phyloP scores from a whole-genome alignment of 2,797 vertebrate species.

The Leucoraja ocellata region DNA sequence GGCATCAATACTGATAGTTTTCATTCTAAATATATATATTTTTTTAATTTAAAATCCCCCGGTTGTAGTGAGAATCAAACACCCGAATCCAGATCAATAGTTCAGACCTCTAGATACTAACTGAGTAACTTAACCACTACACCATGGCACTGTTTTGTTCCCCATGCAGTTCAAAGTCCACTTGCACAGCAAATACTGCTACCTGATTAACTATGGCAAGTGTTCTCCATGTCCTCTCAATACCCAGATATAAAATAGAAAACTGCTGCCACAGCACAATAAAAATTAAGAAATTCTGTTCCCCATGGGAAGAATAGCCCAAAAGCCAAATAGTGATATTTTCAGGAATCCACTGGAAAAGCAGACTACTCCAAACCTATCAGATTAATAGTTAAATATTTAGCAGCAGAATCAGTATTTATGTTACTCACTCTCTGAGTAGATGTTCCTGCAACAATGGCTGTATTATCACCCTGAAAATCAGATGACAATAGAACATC shows the following conservation, averaged over 20 bases:
- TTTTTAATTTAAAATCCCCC: too few species aligned
- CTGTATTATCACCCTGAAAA: constrained; percentile 6
- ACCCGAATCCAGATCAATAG: too few species aligned
- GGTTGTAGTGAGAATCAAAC: too few species aligned
- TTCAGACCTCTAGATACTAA: too few species aligned
- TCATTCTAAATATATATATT: too few species aligned
- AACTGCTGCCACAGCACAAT: neutral
- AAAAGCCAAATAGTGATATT: too few species aligned
- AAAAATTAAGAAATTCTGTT: neutral
- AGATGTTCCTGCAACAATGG: constrained; percentile 61
- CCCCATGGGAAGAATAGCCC: too few species aligned
- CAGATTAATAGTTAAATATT: neutral
- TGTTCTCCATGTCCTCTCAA: neutral
- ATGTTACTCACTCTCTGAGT: constrained; percentile 57
- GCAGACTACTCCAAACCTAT: neutral
- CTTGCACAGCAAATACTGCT: neutral
- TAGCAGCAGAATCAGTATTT: neutral
- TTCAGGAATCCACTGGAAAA: neutral
- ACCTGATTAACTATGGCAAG: neutral
- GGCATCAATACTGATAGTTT: too few species aligned
- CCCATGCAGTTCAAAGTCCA: neutral
- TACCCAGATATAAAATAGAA: neutral
- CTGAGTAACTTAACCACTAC: too few species aligned
- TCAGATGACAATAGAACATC: neutral
- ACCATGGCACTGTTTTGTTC: neutral